These are phyloP conservation scores for Troides oblongomaculatus DNA, from an alignment of 2,888 invertebrate species.

Conservation along the genomic window DNA sequence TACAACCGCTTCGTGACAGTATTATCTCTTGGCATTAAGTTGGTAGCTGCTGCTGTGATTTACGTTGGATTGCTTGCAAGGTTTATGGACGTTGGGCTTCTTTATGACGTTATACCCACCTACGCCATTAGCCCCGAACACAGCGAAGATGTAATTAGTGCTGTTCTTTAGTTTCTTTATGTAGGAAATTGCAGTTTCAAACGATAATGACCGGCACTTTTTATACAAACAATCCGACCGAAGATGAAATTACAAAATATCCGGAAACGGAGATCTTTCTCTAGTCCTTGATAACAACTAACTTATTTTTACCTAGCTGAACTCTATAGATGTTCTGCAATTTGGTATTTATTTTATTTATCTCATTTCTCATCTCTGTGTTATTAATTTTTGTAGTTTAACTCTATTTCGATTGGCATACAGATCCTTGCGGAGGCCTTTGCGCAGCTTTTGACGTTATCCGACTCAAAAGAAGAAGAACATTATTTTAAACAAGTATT, in stretches of 20 bases:
- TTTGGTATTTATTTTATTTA: no score
- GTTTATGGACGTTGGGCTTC: conserved; percentile 43
- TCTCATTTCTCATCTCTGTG: no score
- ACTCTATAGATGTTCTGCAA: no score
- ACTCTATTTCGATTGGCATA: no score
- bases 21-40: conserved; percentile 30
- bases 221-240: background rate
- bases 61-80: conserved; percentile 39
- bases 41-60: conserved; percentile 36
- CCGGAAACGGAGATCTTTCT: background rate
- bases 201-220: background rate
- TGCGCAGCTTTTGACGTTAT: no score
- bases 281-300: no score
- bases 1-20: conserved; percentile 29
- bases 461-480: no score
- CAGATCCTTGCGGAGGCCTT: no score
- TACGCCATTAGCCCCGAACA: conserved; percentile 34
- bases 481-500: background rate
- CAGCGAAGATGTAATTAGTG: conserved; percentile 6
- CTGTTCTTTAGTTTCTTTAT: background rate
- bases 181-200: conserved; percentile 6
- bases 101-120: conserved; percentile 45
- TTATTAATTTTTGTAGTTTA: no score
- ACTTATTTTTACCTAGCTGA: no score
- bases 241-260: background rate